Percentiles rank a stretch among this genome's conserved stretches.
Conservation (phyloP, 2,888 invertebrate species). For the Papilio demoleus region DNA sequence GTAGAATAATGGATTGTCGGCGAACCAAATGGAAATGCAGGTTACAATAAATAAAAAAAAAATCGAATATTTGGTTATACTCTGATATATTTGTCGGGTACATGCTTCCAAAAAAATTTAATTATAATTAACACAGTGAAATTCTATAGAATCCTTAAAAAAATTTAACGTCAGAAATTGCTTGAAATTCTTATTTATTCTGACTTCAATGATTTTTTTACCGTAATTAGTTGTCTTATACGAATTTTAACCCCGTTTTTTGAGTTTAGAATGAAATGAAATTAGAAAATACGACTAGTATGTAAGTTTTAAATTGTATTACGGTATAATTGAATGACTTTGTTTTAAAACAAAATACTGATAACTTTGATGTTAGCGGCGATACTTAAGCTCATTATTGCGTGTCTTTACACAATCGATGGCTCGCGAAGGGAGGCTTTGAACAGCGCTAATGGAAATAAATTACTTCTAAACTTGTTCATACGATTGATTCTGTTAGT, state of each 20-base stretch:
- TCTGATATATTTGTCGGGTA: conserved; percentile 65
- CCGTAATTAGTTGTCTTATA: no score
- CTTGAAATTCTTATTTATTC: no score
- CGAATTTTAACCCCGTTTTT: no score
- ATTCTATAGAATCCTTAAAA: no score
- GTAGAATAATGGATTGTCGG: conserved; percentile 79
- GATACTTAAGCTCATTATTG: conserved; percentile 21
- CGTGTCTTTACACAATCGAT: conserved; percentile 24
- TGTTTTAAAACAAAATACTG: conserved; percentile 40
- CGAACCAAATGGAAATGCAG: conserved; percentile 79
- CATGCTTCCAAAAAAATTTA: conserved; percentile 3
- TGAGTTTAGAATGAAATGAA: no score
- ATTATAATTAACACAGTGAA: conserved; percentile 17
- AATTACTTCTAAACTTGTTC: conserved; percentile 24
- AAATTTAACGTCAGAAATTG: not conserved
- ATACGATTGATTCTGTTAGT: conserved; percentile 11
- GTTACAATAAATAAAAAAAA: conserved; percentile 81
- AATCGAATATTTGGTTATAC: conserved; percentile 75
- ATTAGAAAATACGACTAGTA: no score
- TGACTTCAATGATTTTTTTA: no score
- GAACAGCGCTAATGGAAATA: conserved; percentile 28
- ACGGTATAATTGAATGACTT: no score
- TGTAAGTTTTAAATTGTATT: no score
- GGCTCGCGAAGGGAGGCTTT: conserved; percentile 20
- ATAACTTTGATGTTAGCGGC: conserved; percentile 43